Percentiles rank a stretch among this genome's conserved stretches.
Conservation (phyloP, 2,888 invertebrate genomes). For the Hipparchia semele region DNA sequence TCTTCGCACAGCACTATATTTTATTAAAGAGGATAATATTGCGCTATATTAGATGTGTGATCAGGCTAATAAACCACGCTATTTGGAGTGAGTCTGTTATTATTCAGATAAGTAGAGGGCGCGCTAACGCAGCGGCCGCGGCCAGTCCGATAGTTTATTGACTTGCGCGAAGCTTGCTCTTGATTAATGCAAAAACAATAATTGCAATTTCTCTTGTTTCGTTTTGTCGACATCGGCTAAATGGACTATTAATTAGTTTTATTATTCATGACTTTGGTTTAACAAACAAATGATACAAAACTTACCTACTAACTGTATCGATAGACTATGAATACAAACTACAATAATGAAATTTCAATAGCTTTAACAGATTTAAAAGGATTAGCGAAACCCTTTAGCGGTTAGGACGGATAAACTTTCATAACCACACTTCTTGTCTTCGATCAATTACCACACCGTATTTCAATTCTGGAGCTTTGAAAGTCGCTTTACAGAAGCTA, state of each 20-base stretch:
- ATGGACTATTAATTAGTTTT: slow-evolving; percentile 22
- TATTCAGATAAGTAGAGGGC: not conserved
- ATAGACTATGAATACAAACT: not conserved
- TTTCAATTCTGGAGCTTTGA: not conserved
- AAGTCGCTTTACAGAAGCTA: not conserved
- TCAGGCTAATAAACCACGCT: not conserved
- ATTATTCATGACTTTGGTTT: not conserved
- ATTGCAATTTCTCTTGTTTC: slow-evolving; percentile 32
- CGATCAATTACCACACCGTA: not conserved
- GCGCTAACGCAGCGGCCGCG: not conserved
- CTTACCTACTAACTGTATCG: not conserved
- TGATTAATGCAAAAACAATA: slow-evolving; percentile 32
- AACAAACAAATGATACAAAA: too few species aligned
- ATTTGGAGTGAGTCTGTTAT: not conserved
- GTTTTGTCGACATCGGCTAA: slow-evolving; percentile 27
- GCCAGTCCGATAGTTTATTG: slow-evolving; percentile 36
- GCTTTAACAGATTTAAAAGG: not conserved
- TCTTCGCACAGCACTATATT: too few species aligned
- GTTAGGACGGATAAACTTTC: not conserved
- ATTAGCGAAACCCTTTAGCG: not conserved
- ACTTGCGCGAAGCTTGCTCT: slow-evolving; percentile 36
- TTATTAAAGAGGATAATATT: too few species aligned
- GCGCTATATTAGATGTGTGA: not conserved
- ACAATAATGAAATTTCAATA: not conserved
- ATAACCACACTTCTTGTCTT: slow-evolving; percentile 2